Conservation (phyloP, 2,797 vertebrate genomes). For the Bovichtus variegatus region DNA sequence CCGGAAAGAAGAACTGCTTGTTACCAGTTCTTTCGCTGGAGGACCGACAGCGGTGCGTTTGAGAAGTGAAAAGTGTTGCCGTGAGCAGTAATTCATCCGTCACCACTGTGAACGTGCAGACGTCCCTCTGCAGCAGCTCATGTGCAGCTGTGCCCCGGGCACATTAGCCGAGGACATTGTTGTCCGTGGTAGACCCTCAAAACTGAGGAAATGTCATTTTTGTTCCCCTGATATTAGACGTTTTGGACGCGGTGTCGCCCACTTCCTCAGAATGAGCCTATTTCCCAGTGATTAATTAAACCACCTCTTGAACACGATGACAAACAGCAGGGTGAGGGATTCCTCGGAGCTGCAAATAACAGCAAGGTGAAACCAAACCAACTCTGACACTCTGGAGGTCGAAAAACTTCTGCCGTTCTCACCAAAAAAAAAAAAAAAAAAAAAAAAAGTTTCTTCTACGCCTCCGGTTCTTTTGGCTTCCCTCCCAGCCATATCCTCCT, state of each 20-base stretch:
- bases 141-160: background rate
- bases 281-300: constrained; percentile 47
- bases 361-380: constrained; percentile 27
- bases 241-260: constrained; percentile 16
- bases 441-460: constrained; percentile 11
- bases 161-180: constrained; percentile 1
- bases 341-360: constrained; percentile 1
- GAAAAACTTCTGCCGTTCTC: constrained; percentile 18
- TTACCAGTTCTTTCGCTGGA: background rate
- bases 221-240: constrained; percentile 23
- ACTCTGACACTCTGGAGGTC: constrained; percentile 26
- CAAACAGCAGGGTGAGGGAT: constrained; percentile 6
- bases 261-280: constrained; percentile 21
- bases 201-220: constrained; percentile 20
- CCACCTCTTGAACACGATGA: constrained; percentile 23
- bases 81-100: background rate
- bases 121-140: constrained; percentile 6
- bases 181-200: constrained; percentile 24
- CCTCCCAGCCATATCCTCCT: constrained; percentile 48
- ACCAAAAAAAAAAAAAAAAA: constrained; percentile 5
- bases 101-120: background rate
- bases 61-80: background rate
- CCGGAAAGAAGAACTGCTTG: background rate
- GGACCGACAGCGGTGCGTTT: background rate
- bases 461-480: constrained; percentile 46